phyloP scores from a whole-genome alignment of 2,113 vertebrate genomes.

The Notothenia rossii region DNA sequence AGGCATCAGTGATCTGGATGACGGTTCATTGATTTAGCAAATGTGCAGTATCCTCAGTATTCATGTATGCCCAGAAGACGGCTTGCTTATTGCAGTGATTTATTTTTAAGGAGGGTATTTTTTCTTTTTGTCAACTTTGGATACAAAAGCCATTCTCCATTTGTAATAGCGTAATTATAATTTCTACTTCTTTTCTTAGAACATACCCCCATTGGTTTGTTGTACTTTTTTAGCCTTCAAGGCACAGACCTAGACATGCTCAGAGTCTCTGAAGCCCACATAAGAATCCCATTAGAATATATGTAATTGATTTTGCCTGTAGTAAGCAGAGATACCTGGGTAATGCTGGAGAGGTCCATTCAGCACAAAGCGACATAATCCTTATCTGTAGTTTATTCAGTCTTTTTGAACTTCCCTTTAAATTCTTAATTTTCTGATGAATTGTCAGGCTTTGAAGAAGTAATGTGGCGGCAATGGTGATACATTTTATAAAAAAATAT shows the following conservation, averaged over 20 bases:
- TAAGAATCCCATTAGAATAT: constrained; percentile 45
- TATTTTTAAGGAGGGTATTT: constrained; percentile 7
- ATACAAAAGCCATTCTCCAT: constrained; percentile 25
- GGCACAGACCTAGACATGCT: constrained; percentile 19
- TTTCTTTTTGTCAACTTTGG: neutral
- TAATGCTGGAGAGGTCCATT: constrained; percentile 33
- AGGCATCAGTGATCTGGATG: neutral
- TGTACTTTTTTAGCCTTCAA: constrained; percentile 20
- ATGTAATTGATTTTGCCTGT: constrained; percentile 40
- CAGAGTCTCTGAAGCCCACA: constrained; percentile 28
- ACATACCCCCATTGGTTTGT: constrained; percentile 3
- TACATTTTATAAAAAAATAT: constrained; percentile 3
- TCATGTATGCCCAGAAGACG: constrained; percentile 7
- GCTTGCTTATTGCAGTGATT: neutral
- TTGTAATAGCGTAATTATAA: constrained; percentile 43
- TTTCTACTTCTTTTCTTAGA: constrained; percentile 21
- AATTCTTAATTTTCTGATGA: constrained; percentile 19
- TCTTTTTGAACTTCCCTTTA: constrained; percentile 18
- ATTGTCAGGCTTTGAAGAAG: constrained; percentile 12
- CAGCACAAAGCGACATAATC: constrained; percentile 20
- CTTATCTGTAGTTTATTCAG: constrained; percentile 20
- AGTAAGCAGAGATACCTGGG: constrained; percentile 34
- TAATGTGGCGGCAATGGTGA: constrained; percentile 3
- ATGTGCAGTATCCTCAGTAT: neutral
- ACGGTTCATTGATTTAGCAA: neutral